A percentile compares a stretch with the other conserved stretches of the same genome.
These are phyloP conservation scores for Tragelaphus strepsiceros DNA, from an alignment of 2,113 vertebrate species.

Conservation along the genomic window DNA sequence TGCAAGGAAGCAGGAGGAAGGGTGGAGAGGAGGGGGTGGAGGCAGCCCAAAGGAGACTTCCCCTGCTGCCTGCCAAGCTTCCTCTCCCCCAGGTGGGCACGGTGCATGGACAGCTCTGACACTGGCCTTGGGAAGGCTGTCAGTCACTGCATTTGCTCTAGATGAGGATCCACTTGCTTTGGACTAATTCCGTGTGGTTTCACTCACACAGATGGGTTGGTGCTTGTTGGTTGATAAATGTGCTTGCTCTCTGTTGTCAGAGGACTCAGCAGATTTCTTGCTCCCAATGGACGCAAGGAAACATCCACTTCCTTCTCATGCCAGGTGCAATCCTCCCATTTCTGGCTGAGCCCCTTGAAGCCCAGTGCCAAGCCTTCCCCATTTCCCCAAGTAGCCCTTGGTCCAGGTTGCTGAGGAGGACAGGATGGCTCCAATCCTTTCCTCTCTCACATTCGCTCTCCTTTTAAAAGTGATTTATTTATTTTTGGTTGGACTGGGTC, in stretches of 20 bases:
- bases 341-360: not conserved
- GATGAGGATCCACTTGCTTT: not conserved
- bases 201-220: not conserved
- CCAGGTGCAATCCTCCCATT: not conserved
- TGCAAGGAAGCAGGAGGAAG: not conserved
- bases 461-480: not conserved
- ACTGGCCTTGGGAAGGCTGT: accelerated
- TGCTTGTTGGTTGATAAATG: accelerated
- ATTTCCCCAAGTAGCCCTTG: not conserved
- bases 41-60: no score
- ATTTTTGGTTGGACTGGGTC: not conserved
- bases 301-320: no score
- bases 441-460: not conserved
- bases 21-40: accelerated
- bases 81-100: not conserved
- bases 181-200: accelerated
- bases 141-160: not conserved
- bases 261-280: not conserved
- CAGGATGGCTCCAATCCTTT: not conserved
- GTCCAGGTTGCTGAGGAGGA: not conserved
- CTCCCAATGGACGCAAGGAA: not conserved
- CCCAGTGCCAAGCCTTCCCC: not conserved
- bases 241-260: not conserved
- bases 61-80: not conserved
- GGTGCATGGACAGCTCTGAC: accelerated